A percentile compares a stretch with the other conserved stretches of the same genome.
phyloP scores from a whole-genome alignment of 2,888 invertebrate species.

The Cantharis flavilabris region DNA sequence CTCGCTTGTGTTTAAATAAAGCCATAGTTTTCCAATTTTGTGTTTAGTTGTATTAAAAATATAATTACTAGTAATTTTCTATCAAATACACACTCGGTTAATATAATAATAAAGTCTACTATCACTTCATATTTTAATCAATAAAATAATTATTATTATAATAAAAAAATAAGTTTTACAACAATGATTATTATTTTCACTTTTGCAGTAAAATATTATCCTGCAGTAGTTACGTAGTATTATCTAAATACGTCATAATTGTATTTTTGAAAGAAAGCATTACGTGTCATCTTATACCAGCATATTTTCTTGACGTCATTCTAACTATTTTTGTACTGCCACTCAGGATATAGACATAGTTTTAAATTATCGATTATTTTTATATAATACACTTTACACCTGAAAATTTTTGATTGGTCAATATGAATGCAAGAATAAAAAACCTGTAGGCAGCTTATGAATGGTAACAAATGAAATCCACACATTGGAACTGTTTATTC shows the following conservation, averaged over 20 bases:
- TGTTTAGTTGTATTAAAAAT: background rate
- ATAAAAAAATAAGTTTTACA: too few species aligned
- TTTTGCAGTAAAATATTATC: background rate
- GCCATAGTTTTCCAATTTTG: background rate
- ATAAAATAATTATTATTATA: too few species aligned
- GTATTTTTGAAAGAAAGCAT: background rate
- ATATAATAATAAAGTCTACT: background rate
- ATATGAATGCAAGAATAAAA: background rate
- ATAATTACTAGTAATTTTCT: background rate
- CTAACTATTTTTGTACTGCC: conserved; percentile 21
- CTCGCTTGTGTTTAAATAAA: too few species aligned
- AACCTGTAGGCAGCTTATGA: background rate
- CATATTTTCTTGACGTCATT: conserved; percentile 21
- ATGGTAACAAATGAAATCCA: background rate
- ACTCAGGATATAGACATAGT: conserved; percentile 6
- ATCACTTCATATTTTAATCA: background rate
- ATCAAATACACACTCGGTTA: too few species aligned
- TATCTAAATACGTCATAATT: background rate
- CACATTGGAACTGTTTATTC: background rate
- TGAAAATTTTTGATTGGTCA: conserved; percentile 11
- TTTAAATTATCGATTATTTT: conserved; percentile 19
- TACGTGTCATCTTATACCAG: conserved; percentile 23
- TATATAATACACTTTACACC: conserved; percentile 23
- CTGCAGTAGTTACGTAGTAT: conserved; percentile 1
- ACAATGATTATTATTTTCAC: background rate